Conservation (phyloP, 2,888 invertebrate species). For the Beris morrisii region DNA sequence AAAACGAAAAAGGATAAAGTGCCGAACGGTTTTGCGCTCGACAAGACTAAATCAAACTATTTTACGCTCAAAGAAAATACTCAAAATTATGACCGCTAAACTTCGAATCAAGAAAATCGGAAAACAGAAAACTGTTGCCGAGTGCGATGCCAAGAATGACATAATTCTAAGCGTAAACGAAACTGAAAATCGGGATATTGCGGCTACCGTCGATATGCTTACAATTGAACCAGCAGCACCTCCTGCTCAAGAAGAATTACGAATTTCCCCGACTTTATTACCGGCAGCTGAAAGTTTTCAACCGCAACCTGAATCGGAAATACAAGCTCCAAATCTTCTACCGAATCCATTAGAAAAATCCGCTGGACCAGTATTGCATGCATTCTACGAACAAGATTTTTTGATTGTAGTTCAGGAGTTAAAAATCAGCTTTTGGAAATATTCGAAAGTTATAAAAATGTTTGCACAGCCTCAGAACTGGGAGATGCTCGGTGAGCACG, state of each 20-base stretch:
- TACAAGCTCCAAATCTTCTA: conserved; percentile 36
- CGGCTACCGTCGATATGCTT: too few species aligned
- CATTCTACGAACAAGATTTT: conserved; percentile 51
- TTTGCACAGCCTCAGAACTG: conserved; percentile 46
- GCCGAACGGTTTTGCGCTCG: too few species aligned
- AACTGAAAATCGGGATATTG: too few species aligned
- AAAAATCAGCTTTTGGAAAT: conserved; percentile 52
- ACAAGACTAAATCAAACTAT: too few species aligned
- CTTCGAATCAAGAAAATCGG: neutral
- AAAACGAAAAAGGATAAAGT: too few species aligned
- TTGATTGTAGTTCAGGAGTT: conserved; percentile 51
- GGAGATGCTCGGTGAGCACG: conserved; percentile 49
- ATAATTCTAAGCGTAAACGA: too few species aligned
- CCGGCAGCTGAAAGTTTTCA: neutral
- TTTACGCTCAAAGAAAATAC: too few species aligned
- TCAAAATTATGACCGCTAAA: too few species aligned
- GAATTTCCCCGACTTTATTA: neutral
- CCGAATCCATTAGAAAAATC: conserved; percentile 50
- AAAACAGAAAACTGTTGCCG: neutral
- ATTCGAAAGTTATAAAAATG: conserved; percentile 48
- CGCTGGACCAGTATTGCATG: conserved; percentile 48
- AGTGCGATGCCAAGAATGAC: neutral
- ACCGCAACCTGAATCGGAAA: neutral
- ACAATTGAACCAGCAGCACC: too few species aligned
- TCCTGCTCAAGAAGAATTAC: too few species aligned